Base-by-base conservation (phyloP, 2,888 invertebrate species). In the Dugesia japonica region DNA sequence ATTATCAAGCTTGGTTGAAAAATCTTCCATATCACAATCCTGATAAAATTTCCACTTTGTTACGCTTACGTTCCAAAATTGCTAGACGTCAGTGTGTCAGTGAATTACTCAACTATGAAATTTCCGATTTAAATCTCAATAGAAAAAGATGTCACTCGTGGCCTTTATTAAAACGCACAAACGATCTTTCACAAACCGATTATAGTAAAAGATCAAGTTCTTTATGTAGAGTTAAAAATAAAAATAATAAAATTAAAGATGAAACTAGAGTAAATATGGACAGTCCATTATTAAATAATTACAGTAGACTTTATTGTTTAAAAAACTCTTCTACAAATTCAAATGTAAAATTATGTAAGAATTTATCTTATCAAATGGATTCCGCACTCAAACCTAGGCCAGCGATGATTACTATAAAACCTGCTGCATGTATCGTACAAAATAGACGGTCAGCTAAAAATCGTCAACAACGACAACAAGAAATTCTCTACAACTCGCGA, bases 1-100 rank as follows among this genome's bases (percentile, higher is more conserved):
- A 56, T 56, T 56, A 56, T 56, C 56, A 56, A 56, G 56, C 56
- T n/a, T 56, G 56, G 56, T n/a, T 56, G 23, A 56, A n/a, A n/a
- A 56, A 56, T n/a, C 56, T 56, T n/a, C 56, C 56, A n/a, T 56
- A 56, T 23, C 56, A 56, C 17, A 56, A 56, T 23, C 56, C 56
- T n/a, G 56, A 56, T 23, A 56, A 56, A 23, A 56, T 56, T 13
- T 56, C 56, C n/a, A 56, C 56, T n/a, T 13, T 56, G 56, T 56
- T 56, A 56, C n/a, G 56, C 4, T 56, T 56, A n/a, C 56, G 56
- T 56, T 56, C 56, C 1, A 56, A 56, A n/a, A n/a, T 56, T 56
- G 4, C 56, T 23, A 56, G 23, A n/a, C 4, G 56, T 4, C 56
- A 56, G 56, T 56, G 56, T 56, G 20, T 56, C 1, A 56, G 56